phyloP scores from a whole-genome alignment of 2,888 invertebrate species.

The Nasonovia ribisnigri region DNA sequence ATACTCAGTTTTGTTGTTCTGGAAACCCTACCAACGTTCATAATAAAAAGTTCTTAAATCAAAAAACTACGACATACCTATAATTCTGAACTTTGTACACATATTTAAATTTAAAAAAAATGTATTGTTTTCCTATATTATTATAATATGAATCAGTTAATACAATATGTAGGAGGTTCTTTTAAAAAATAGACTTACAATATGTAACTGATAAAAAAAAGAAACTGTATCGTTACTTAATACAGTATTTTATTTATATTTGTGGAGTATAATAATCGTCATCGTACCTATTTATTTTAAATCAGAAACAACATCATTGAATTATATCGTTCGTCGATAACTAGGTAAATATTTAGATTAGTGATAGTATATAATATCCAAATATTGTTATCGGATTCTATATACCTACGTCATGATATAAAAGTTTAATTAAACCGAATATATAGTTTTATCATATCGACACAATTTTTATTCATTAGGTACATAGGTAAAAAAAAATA shows the following conservation, averaged over 20 bases:
- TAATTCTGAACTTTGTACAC: background rate
- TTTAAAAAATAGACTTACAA: background rate
- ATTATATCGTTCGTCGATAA: background rate
- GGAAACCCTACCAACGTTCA: background rate
- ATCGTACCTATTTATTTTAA: background rate
- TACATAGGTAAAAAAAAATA: background rate
- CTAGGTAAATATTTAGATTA: background rate
- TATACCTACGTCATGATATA: background rate
- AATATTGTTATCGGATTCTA: background rate
- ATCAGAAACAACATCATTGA: background rate
- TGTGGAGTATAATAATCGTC: no score
- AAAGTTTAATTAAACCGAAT: background rate
- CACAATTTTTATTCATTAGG: background rate
- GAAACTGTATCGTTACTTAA: background rate
- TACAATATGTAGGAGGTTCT: background rate
- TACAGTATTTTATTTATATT: background rate
- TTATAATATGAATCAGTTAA: background rate
- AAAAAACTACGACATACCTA: background rate
- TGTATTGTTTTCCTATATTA: background rate
- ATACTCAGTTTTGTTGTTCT: background rate
- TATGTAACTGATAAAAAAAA: background rate
- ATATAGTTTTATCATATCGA: background rate
- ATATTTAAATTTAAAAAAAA: background rate
- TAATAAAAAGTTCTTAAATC: slow-evolving; percentile 13
- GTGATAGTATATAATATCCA: background rate